Conservation (phyloP, 2,797 vertebrate species). For the Threskiornis aethiopicus region DNA sequence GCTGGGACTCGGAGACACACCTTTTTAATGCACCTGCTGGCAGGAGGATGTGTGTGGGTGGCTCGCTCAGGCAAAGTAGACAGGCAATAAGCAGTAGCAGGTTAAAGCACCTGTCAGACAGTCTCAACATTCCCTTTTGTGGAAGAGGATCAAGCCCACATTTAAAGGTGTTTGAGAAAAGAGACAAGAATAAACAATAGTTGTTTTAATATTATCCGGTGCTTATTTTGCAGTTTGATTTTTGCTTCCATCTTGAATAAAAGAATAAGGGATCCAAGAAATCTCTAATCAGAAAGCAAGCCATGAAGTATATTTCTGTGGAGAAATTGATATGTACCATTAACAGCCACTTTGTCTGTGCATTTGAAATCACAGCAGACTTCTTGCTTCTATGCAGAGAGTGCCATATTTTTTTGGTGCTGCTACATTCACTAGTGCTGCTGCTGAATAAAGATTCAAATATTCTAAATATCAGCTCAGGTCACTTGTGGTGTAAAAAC, state of each 20-base stretch:
- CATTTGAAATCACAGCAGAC: background rate
- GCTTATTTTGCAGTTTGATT: background rate
- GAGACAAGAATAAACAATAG: background rate
- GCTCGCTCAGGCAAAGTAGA: background rate
- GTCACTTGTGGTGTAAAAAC: background rate
- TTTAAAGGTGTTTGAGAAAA: background rate
- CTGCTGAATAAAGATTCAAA: background rate
- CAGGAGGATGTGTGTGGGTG: background rate
- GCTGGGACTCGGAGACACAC: background rate
- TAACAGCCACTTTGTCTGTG: background rate
- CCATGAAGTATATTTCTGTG: background rate
- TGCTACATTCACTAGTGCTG: background rate
- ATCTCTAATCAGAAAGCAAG: background rate
- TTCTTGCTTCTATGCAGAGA: background rate
- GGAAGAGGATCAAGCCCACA: background rate
- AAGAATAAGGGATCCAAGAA: background rate
- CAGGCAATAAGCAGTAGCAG: background rate
- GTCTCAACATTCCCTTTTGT: background rate
- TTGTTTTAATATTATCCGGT: background rate
- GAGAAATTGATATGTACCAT: background rate
- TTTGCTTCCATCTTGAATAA: background rate
- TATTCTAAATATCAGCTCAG: background rate
- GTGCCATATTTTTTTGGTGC: background rate
- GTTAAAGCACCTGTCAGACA: background rate
- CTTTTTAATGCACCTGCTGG: slow-evolving; percentile 27